Evolutionary conservation across 2,888 invertebrate species (phyloP).

Genomic region (Alcis repandata): DNA sequence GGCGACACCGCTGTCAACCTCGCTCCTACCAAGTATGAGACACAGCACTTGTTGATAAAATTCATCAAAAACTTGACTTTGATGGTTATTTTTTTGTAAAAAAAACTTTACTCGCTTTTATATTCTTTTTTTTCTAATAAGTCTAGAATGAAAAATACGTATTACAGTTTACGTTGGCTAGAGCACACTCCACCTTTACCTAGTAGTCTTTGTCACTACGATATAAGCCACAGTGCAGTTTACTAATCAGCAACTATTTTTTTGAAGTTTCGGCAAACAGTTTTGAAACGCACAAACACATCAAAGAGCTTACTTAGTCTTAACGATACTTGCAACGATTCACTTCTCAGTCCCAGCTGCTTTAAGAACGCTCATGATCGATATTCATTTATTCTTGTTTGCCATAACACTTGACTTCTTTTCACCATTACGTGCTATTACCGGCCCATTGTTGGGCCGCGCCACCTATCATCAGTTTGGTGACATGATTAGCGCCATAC

Average conservation of each 20-base stretch:
- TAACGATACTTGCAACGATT: not conserved
- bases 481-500: slow-evolving; percentile 61
- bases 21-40: not conserved
- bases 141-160: no score
- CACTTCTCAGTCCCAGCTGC: not conserved
- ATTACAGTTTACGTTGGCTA: no score
- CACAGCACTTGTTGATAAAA: no score
- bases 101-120: no score
- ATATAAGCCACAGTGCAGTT: no score
- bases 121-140: no score
- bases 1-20: slow-evolving; percentile 26
- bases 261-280: not conserved
- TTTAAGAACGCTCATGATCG: not conserved
- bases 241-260: no score
- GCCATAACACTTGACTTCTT: slow-evolving; percentile 33
- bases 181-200: no score
- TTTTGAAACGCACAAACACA: not conserved
- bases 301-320: not conserved
- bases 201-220: no score
- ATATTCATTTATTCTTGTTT: slow-evolving; percentile 34
- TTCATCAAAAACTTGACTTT: no score
- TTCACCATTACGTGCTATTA: slow-evolving; percentile 44
- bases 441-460: slow-evolving; percentile 45
- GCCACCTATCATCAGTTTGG: slow-evolving; percentile 54
- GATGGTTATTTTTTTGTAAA: no score